Evolutionary conservation across 2,888 invertebrate genomes (phyloP).

Genomic region (Volucella zonaria): DNA sequence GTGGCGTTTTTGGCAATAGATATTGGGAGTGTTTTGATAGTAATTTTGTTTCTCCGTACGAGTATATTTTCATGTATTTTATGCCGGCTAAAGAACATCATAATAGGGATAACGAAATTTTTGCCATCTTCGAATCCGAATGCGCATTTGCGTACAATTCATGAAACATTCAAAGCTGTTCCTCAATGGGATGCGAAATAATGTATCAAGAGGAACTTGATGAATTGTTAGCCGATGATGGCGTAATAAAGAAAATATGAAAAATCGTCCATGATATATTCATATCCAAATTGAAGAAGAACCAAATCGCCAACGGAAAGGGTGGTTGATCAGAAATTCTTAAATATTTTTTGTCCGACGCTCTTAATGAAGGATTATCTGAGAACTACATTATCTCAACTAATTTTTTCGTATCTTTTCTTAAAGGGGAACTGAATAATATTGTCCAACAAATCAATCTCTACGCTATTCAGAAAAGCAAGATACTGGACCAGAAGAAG

Average conservation of each 20-base stretch:
- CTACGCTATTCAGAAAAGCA: constrained; percentile 36
- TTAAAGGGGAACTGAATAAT: constrained; percentile 32
- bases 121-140: not conserved
- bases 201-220: constrained; percentile 41
- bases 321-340: constrained; percentile 13
- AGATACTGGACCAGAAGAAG: constrained; percentile 35
- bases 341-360: constrained; percentile 33
- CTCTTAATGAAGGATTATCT: no score
- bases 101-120: constrained; percentile 7
- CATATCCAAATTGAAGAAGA: no score
- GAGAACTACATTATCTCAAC: constrained; percentile 11
- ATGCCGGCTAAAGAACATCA: constrained; percentile 5
- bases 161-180: constrained; percentile 14
- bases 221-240: constrained; percentile 11
- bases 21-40: no score
- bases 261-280: constrained; percentile 22
- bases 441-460: constrained; percentile 45
- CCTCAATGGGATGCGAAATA: constrained; percentile 12
- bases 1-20: no score
- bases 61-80: constrained; percentile 23
- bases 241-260: constrained; percentile 24
- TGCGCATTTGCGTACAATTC: constrained; percentile 14
- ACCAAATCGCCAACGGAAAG: constrained; percentile 20
- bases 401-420: constrained; percentile 32
- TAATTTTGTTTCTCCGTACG: not conserved